phyloP scores from a whole-genome alignment of 2,113 vertebrate species.

The Sinocyclocheilus maitianheensis region DNA sequence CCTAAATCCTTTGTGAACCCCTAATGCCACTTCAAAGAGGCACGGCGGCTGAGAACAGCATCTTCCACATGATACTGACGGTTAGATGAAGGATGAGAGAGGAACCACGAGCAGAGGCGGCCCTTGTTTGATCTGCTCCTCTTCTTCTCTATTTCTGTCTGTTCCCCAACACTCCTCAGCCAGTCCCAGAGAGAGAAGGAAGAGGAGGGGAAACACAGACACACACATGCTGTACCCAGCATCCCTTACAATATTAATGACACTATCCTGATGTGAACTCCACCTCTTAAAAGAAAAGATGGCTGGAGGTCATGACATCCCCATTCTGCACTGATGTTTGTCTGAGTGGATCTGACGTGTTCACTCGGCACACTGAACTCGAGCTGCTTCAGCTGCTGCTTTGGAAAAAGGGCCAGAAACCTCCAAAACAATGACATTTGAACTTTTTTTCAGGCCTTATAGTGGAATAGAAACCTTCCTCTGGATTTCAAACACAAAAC shows the following conservation, averaged over 20 bases:
- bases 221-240: constrained; percentile 36
- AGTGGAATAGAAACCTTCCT: not conserved
- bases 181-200: constrained; percentile 1
- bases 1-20: constrained; percentile 30
- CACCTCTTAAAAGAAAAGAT: constrained; percentile 42
- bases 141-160: constrained; percentile 25
- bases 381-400: not conserved
- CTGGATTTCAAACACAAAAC: not conserved
- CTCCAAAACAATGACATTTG: not conserved
- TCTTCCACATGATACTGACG: constrained; percentile 13
- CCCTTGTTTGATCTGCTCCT: constrained; percentile 32
- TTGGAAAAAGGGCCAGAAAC: not conserved
- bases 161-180: constrained; percentile 36
- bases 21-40: constrained; percentile 33
- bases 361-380: constrained; percentile 4
- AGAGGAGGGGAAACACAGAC: constrained; percentile 26
- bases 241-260: constrained; percentile 52
- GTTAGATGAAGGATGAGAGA: constrained; percentile 20
- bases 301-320: constrained; percentile 44
- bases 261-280: constrained; percentile 42
- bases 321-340: constrained; percentile 32
- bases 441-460: not conserved
- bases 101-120: constrained; percentile 11
- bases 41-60: constrained; percentile 1
- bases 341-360: constrained; percentile 32